Evolutionary conservation across 2,113 vertebrate species (phyloP).

Genomic region (Notiomystis cincta): DNA sequence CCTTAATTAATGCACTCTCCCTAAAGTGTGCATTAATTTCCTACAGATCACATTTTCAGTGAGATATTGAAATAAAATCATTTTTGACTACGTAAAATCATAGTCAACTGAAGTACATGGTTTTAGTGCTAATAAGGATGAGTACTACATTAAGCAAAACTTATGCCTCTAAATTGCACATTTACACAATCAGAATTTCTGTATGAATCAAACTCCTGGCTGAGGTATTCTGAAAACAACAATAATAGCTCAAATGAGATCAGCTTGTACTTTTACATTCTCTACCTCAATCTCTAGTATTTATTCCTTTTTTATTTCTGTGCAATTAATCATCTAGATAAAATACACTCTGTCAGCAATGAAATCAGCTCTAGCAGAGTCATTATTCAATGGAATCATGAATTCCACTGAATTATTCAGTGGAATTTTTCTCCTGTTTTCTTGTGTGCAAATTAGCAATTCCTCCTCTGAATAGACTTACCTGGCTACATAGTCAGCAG

Average conservation of each 20-base stretch:
- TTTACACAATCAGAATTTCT: not conserved
- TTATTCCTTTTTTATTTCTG: not conserved
- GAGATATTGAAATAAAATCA: not conserved
- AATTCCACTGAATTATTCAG: too few relatives aligned
- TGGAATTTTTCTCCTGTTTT: not conserved
- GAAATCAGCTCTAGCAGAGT: not conserved
- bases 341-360: not conserved
- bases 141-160: not conserved
- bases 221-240: not conserved
- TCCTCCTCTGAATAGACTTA: not conserved
- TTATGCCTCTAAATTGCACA: not conserved
- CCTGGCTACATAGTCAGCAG: not conserved
- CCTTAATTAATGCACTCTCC: too few relatives aligned
- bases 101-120: not conserved
- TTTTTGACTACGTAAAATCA: not conserved
- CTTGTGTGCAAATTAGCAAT: not conserved
- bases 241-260: not conserved
- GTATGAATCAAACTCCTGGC: not conserved
- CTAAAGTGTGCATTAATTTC: not conserved
- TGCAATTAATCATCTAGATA: not conserved
- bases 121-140: not conserved
- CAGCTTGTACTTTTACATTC: not conserved
- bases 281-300: not conserved
- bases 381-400: too few relatives aligned
- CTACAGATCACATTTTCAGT: not conserved